Percentiles rank a stretch among this genome's conserved stretches.
These are phyloP conservation scores for Amazona finschi DNA, from an alignment of 2,797 vertebrate species.

Conservation along the genomic window DNA sequence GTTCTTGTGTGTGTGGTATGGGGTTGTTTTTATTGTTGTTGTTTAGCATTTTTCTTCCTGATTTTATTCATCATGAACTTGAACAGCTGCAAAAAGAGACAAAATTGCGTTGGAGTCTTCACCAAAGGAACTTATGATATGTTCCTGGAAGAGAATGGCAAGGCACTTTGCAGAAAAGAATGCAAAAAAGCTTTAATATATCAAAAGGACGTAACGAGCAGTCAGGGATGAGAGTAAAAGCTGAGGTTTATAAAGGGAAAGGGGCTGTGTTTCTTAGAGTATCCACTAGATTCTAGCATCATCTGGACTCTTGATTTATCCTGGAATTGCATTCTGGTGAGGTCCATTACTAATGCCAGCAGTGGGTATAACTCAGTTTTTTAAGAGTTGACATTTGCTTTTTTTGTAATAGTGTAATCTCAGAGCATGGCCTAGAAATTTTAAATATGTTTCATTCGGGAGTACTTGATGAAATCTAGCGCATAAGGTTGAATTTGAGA, in stretches of 20 bases:
- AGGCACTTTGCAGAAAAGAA: background rate
- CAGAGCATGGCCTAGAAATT: background rate
- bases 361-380: background rate
- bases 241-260: background rate
- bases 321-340: background rate
- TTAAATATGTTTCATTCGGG: background rate
- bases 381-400: background rate
- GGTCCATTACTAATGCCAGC: background rate
- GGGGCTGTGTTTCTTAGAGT: background rate
- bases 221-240: background rate
- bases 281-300: background rate
- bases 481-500: background rate
- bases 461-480: background rate
- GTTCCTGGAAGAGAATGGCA: background rate
- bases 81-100: background rate
- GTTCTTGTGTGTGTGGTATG: background rate
- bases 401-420: background rate
- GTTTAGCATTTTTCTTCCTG: background rate
- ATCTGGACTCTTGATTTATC: background rate
- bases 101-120: background rate
- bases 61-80: background rate
- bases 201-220: background rate
- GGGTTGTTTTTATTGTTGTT: background rate
- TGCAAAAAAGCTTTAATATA: background rate
- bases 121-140: background rate